phyloP scores from a whole-genome alignment of 2,888 invertebrate species.

The Apoderus coryli region DNA sequence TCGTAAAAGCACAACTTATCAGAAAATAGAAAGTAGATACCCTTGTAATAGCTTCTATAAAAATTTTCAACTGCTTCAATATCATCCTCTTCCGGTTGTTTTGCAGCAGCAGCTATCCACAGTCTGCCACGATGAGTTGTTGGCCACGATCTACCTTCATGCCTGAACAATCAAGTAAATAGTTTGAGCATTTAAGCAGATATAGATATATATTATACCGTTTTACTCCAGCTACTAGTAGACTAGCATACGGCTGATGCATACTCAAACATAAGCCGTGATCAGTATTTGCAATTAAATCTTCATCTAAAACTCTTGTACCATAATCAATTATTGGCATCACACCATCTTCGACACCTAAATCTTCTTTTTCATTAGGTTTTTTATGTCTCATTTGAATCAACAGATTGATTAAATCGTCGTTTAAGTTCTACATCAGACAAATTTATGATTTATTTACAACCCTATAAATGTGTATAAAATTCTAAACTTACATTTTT shows the following conservation, averaged over 20 bases:
- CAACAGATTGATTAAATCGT: conserved; percentile 24
- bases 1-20: too few relatives aligned
- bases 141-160: conserved; percentile 92
- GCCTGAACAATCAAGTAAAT: conserved; percentile 38
- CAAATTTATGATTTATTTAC: neutral
- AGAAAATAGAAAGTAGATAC: too few relatives aligned
- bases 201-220: conserved; percentile 36
- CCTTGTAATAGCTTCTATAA: conserved; percentile 50
- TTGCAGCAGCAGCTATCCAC: conserved; percentile 86
- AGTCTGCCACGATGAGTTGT: conserved; percentile 79
- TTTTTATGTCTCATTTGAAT: conserved; percentile 27
- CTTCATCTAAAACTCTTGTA: conserved; percentile 27
- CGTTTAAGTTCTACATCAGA: conserved; percentile 20
- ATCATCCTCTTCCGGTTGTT: conserved; percentile 53
- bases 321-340: conserved; percentile 23
- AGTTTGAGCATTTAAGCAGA: neutral
- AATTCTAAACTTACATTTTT: neutral
- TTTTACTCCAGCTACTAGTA: conserved; percentile 86
- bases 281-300: conserved; percentile 27
- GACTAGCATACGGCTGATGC: conserved; percentile 93
- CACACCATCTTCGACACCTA: conserved; percentile 21
- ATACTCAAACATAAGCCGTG: conserved; percentile 80
- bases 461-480: too few relatives aligned
- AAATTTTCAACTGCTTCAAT: conserved; percentile 53
- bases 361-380: conserved; percentile 22